Percentiles rank a stretch among this genome's conserved stretches.
These are phyloP conservation scores for Diachasmimorpha longicaudata DNA, from an alignment of 1,140 invertebrate genomes.

Conservation along the genomic window DNA sequence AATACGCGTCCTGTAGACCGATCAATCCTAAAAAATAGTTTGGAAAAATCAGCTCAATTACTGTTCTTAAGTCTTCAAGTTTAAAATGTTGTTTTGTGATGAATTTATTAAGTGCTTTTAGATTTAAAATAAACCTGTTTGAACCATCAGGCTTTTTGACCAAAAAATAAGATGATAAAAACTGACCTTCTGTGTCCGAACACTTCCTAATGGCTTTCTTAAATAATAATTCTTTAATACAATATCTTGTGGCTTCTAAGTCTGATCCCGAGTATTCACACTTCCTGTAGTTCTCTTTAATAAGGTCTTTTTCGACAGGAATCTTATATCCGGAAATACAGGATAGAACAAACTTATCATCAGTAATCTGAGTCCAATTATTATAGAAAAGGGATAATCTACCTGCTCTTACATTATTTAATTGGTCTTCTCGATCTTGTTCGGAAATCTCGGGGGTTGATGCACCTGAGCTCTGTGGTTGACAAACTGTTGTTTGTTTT, in stretches of 20 bases:
- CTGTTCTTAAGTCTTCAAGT: slow-evolving; percentile 15
- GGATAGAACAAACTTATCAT: not conserved
- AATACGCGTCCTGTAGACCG: slow-evolving; percentile 3
- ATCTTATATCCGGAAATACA: not conserved
- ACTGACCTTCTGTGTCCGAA: not conserved
- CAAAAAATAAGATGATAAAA: slow-evolving; percentile 1
- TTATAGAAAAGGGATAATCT: not conserved
- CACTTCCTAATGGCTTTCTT: not conserved
- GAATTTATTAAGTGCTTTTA: slow-evolving; percentile 10
- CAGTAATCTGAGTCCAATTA: not conserved
- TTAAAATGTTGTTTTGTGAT: slow-evolving; percentile 1
- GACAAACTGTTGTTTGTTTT: not conserved
- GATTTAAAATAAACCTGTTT: slow-evolving; percentile 11
- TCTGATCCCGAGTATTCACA: not conserved
- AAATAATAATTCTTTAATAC: not conserved
- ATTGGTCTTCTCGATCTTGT: not conserved
- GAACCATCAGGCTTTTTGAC: slow-evolving; percentile 5
- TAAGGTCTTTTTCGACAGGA: not conserved
- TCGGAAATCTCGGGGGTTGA: not conserved
- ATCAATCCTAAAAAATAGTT: not conserved
- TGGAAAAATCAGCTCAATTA: not conserved
- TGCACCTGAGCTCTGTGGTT: not conserved
- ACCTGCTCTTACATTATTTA: not conserved
- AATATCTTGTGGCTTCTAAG: not conserved
- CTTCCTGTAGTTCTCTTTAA: not conserved